Conservation (phyloP, 2,797 vertebrate species). For the Sphaeramia orbicularis region DNA sequence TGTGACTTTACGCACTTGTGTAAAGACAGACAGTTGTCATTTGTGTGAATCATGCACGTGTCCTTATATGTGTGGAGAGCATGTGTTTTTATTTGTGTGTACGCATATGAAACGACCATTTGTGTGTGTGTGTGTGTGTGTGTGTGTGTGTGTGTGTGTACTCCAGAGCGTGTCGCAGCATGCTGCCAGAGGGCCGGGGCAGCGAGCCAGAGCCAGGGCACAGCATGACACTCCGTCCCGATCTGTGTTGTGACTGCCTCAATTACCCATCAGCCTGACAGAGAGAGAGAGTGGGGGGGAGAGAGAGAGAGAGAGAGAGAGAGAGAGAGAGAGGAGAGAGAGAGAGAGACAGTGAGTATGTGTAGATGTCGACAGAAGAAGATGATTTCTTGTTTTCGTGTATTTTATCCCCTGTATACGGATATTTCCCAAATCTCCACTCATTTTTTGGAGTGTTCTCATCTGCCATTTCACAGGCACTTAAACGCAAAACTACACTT, state of each 20-base stretch:
- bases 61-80: slow-evolving; percentile 15
- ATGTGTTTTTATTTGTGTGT: slow-evolving; percentile 40
- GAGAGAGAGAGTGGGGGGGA: slow-evolving; percentile 47
- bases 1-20: slow-evolving; percentile 44
- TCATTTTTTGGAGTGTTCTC: slow-evolving; percentile 39
- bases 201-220: slow-evolving; percentile 66
- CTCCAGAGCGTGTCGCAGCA: slow-evolving; percentile 56
- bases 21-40: slow-evolving; percentile 50
- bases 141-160: slow-evolving; percentile 20
- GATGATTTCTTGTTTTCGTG: slow-evolving; percentile 27
- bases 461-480: slow-evolving; percentile 45
- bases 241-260: slow-evolving; percentile 84
- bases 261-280: slow-evolving; percentile 82
- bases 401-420: slow-evolving; percentile 47
- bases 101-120: slow-evolving; percentile 3
- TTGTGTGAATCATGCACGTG: slow-evolving; percentile 38
- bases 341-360: too few relatives aligned
- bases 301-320: slow-evolving; percentile 20
- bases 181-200: slow-evolving; percentile 70
- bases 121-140: slow-evolving; percentile 33
- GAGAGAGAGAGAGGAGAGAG: background rate
- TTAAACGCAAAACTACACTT: slow-evolving; percentile 37
- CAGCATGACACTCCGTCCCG: slow-evolving; percentile 75
- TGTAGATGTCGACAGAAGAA: slow-evolving; percentile 3
- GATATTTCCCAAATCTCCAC: slow-evolving; percentile 32